Evolutionary conservation across 1,140 invertebrate species (phyloP).

Genomic region (Drosophila pallidifrons): DNA sequence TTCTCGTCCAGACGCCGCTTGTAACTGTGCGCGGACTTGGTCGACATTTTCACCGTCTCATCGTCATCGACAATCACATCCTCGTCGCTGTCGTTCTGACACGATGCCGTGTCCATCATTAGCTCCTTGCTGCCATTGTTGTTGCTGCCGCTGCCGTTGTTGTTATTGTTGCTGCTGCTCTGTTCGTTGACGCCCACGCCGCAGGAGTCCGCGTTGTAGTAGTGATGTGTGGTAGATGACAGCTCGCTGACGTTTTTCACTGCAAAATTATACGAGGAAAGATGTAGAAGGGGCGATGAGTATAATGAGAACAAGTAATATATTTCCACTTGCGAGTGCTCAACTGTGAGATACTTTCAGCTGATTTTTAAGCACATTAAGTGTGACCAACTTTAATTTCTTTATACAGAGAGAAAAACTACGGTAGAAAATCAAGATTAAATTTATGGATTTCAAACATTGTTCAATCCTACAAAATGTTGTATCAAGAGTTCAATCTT

Average conservation of each 20-base stretch:
- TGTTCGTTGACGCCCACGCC: slow-evolving; percentile 68
- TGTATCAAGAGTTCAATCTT: too few species aligned
- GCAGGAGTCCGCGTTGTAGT: slow-evolving; percentile 84
- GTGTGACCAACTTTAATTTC: too few species aligned
- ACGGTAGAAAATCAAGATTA: too few species aligned
- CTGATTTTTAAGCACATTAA: background rate
- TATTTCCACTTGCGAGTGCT: background rate
- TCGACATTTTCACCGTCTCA: slow-evolving; percentile 75
- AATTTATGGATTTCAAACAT: too few species aligned
- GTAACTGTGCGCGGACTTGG: slow-evolving; percentile 51
- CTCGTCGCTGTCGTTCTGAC: slow-evolving; percentile 84
- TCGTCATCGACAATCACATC: slow-evolving; percentile 84
- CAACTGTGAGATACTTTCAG: background rate
- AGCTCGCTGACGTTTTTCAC: slow-evolving; percentile 84
- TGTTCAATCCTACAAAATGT: too few species aligned
- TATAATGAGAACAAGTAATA: background rate
- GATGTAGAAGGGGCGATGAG: background rate
- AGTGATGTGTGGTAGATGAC: slow-evolving; percentile 84
- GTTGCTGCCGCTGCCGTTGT: slow-evolving; percentile 51
- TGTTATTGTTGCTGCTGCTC: slow-evolving; percentile 56
- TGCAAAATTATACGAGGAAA: slow-evolving; percentile 26
- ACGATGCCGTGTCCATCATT: slow-evolving; percentile 76
- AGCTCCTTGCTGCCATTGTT: slow-evolving; percentile 69
- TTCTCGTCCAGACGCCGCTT: slow-evolving; percentile 76
- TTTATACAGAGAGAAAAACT: too few species aligned